Base-by-base conservation (phyloP, 2,888 invertebrate genomes). In the Galeruca laticollis region DNA sequence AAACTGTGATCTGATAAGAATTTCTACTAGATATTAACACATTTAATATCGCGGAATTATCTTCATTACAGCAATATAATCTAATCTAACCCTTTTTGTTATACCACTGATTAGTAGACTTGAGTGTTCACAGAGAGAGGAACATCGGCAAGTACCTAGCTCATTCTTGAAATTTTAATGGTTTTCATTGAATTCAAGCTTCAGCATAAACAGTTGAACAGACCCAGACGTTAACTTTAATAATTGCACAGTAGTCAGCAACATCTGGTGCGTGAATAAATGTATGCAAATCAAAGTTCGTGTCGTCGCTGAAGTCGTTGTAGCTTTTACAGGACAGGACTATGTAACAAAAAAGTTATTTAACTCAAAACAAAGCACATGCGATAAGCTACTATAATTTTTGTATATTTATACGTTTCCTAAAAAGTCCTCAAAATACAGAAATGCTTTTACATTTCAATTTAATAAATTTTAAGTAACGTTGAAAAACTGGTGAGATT, bases 271-370 rank as follows among this genome's bases (percentile, higher is more conserved):
- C 68, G 62, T 64, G 66, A 71, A 74, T 73, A 70, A 74, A 75
- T 69, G 71, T 73, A 78, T 77, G 78, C 76, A 77, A 78, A 78
- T 77, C 76, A 75, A 74, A 72, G 69, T 73, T 71, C 59, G 69
- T 69, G 64, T 52, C 13, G 54, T 31, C 54, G 72, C 43, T 26
- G 20, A 47, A 49, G 40, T 13, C n/a, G 31, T 54, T n/a, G 54
- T 63, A n/a, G 51, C 8, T n/a, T 13, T 26, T 8, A 26, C 52
- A 52, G 52, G 52, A 26, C 52, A 52, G 52, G 52, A 52, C 52
- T 43, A 3, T 11, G 5, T 43, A 13, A 43, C 11, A 11, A n/a
- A 43, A 43, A 43, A 43, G 3, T 43, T 4, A 43, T 13, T 13
- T 10, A 43, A 13, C n/a, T 43, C 11, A 43, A 43, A 2, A 11